These are phyloP conservation scores for Plectrocnemia conspersa DNA, from an alignment of 1,140 invertebrate genomes.

Conservation along the genomic window DNA sequence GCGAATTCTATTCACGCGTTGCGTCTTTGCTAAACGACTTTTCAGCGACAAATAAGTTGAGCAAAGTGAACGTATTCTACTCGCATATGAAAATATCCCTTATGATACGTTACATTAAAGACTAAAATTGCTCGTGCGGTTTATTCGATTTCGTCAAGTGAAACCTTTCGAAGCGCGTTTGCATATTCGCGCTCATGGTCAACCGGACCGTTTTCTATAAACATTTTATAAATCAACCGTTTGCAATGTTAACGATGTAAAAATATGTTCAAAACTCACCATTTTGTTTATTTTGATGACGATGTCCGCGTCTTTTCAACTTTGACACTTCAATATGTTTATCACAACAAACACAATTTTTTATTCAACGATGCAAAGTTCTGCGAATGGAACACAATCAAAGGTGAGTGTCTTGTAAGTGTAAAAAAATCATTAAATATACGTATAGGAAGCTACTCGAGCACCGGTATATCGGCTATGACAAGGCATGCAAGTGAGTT, in stretches of 20 bases:
- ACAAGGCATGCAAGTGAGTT: too few relatives aligned
- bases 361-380: neutral
- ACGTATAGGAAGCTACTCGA: too few relatives aligned
- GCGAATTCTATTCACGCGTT: constrained; percentile 5
- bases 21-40: constrained; percentile 1
- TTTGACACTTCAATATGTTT: neutral
- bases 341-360: neutral
- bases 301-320: neutral
- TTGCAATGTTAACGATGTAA: too few relatives aligned
- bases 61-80: constrained; percentile 12
- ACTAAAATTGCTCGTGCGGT: neutral
- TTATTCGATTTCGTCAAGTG: constrained; percentile 9
- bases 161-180: constrained; percentile 8
- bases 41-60: neutral
- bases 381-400: neutral
- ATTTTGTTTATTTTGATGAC: neutral
- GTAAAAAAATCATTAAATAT: too few relatives aligned
- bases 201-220: neutral
- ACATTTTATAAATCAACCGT: too few relatives aligned
- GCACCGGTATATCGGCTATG: too few relatives aligned
- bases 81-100: constrained; percentile 4
- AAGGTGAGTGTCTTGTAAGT: too few relatives aligned
- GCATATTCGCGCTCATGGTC: constrained; percentile 16
- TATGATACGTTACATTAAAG: neutral
- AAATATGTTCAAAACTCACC: too few relatives aligned